Conservation (phyloP, 2,113 vertebrate genomes). For the Leptosomus discolor region DNA sequence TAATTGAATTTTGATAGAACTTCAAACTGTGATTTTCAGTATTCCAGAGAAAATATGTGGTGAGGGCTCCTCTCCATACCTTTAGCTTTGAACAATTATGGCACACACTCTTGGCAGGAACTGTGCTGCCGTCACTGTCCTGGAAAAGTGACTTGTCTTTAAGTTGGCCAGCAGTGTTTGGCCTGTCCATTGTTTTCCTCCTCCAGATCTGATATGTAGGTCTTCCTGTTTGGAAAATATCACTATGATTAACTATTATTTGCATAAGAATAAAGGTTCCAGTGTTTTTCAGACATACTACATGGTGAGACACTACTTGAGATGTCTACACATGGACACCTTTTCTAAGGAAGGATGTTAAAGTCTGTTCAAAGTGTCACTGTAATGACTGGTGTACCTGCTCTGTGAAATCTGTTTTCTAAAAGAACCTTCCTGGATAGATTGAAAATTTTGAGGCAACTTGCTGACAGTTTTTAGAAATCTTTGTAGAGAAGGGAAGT, state of each 20-base stretch:
- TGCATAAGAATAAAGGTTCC: neutral
- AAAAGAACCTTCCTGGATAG: neutral
- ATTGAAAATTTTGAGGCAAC: neutral
- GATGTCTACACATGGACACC: neutral
- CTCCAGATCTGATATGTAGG: neutral
- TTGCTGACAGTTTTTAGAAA: neutral
- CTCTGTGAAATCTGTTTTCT: neutral
- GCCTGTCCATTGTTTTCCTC: slow-evolving; percentile 26
- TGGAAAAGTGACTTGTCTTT: slow-evolving; percentile 20
- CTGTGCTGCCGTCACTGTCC: neutral
- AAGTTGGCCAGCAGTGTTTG: neutral
- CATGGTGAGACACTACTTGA: neutral
- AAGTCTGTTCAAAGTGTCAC: neutral
- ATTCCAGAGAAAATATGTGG: neutral
- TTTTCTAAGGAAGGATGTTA: neutral
- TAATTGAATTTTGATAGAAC: neutral
- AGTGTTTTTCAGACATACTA: neutral
- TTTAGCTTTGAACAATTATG: slow-evolving; percentile 48
- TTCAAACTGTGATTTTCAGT: neutral
- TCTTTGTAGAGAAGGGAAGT: neutral
- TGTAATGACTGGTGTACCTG: neutral
- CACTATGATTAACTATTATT: neutral
- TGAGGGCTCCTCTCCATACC: slow-evolving; percentile 1
- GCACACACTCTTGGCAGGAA: neutral
- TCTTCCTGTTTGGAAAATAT: neutral